Percentiles rank a stretch among this genome's conserved stretches.
Evolutionary conservation across 2,888 invertebrate species (phyloP).

Genomic region (Lasioglossum marginatum): DNA sequence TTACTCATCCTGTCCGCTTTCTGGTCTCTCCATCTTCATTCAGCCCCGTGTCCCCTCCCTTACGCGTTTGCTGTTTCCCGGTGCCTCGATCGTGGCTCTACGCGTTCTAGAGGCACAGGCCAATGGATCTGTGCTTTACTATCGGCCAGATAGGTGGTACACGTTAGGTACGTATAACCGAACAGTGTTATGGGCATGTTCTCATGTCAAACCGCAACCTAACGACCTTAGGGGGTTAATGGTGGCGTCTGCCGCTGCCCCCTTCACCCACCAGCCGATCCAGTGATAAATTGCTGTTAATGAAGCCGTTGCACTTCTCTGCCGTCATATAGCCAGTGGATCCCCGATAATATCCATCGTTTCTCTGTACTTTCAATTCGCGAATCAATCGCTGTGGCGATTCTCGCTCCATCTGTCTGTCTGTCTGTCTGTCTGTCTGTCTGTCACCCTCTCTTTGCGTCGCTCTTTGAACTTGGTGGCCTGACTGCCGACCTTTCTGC

Average conservation of each 20-base stretch:
- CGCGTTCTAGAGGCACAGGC: constrained; percentile 52
- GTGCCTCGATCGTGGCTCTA: constrained; percentile 18
- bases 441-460: background rate
- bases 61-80: constrained; percentile 11
- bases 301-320: constrained; percentile 75
- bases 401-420: no score
- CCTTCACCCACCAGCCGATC: constrained; percentile 61
- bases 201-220: constrained; percentile 82
- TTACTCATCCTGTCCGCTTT: constrained; percentile 51
- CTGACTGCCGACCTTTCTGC: constrained; percentile 43
- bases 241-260: constrained; percentile 70
- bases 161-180: constrained; percentile 75
- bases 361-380: constrained; percentile 19
- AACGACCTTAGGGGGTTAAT: constrained; percentile 82
- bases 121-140: constrained; percentile 67
- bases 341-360: constrained; percentile 14
- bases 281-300: constrained; percentile 81
- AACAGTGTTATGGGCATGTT: constrained; percentile 81
- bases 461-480: constrained; percentile 5
- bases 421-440: background rate
- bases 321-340: constrained; percentile 47
- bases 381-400: constrained; percentile 60
- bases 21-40: constrained; percentile 47
- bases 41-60: constrained; percentile 1
- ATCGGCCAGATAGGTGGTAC: constrained; percentile 67